A percentile compares a stretch with the other conserved stretches of the same genome.
Evolutionary conservation across 2,888 invertebrate species (phyloP).

Genomic region (Lycia hirtaria): DNA sequence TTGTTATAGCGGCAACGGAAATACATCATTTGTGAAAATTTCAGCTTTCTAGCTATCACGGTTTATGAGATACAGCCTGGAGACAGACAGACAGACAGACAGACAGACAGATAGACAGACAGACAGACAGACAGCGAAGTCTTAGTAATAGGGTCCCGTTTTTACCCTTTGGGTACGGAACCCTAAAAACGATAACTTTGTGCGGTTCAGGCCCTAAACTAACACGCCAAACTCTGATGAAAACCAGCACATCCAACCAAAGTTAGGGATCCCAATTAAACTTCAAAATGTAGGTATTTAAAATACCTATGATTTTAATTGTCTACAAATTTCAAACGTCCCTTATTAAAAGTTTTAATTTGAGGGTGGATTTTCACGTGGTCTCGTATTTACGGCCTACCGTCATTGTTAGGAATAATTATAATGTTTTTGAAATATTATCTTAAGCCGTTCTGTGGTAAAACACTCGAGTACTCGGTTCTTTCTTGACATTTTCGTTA

Average conservation of each 20-base stretch:
- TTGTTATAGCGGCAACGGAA: too few relatives aligned
- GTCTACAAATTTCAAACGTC: conserved; percentile 21
- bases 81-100: too few relatives aligned
- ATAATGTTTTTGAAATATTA: conserved; percentile 6
- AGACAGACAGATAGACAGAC: too few relatives aligned
- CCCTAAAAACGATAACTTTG: background rate
- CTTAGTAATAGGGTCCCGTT: too few relatives aligned
- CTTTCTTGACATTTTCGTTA: too few relatives aligned
- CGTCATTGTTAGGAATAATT: background rate
- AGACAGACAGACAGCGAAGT: too few relatives aligned
- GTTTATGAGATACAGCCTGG: too few relatives aligned
- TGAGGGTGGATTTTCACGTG: conserved; percentile 1
- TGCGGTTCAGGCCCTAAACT: background rate
- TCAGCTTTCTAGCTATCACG: too few relatives aligned
- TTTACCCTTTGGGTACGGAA: too few relatives aligned
- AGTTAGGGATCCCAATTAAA: conserved; percentile 23
- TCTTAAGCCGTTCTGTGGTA: background rate
- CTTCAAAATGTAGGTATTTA: conserved; percentile 10
- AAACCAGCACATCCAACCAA: background rate
- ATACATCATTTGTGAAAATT: too few relatives aligned
- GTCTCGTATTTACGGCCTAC: conserved; percentile 1
- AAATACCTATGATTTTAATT: conserved; percentile 16
- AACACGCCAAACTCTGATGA: background rate
- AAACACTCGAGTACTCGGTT: too few relatives aligned
- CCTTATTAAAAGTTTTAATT: conserved; percentile 30